Evolutionary conservation across 2,113 vertebrate genomes (phyloP), one percentile per base, ranked within the genome.

Genomic region (Paedocypris sp.): DNA sequence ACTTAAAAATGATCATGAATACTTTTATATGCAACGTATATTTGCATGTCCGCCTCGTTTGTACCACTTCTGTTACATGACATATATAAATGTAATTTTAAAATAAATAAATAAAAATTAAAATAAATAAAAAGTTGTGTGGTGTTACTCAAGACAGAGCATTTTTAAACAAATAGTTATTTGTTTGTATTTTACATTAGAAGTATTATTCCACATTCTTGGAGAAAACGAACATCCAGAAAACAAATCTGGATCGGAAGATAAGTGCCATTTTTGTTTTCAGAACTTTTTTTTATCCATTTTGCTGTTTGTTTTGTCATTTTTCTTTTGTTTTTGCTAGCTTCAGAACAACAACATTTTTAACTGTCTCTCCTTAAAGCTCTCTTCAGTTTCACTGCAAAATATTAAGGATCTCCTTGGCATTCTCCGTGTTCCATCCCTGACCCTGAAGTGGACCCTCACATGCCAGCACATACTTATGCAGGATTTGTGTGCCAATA

Each of bases 361-460:
- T 36, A 57, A 41, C 10, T 23, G 23, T 13, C 50, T 36, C 50
- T 36, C 32, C 35, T 74, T 63, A 67, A 75, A 64, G 68, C 50
- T 62, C 45, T 47, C 42, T 49, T 60, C 58, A 18, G 25, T 53
- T 72, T 84, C 85, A 87, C 77, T 86, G 75, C 25, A 96, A 82
- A 80, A 87, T 84, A 73, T 73, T 77, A 73, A 95, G 70, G 72
- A 96, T 94, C 72, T 90, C 84, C 73, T 92, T 92, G 72, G 93
- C 93, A 28, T 89, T 89, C 25, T 90, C 72, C 3, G 91, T 96
- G 75, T 89, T 92, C 93, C 94, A 96, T 33, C 89, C 90, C 69
- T 94, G 91, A 60, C 84, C 89, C 54, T 86, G 89, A 31, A 98
- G 80, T 16, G 91, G 91, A 42, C 93, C 92, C 79, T 98, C 92